These are phyloP conservation scores for Drosophila dunni DNA, from an alignment of 1,140 invertebrate genomes.

Conservation along the genomic window DNA sequence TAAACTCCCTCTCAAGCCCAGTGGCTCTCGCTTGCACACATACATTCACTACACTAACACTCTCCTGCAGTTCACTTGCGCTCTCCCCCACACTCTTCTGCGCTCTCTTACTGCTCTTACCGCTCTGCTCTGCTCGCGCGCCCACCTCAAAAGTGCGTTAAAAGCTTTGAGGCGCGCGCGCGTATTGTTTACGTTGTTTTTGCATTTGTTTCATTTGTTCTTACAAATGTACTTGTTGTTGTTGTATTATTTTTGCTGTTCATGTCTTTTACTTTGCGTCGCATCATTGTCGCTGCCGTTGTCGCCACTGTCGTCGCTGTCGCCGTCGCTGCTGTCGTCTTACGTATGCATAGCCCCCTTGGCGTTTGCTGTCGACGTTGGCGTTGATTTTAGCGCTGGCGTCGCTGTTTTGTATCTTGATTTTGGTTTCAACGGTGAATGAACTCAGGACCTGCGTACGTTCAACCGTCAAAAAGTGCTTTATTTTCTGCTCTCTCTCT, in stretches of 20 bases:
- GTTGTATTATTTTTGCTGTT: conserved; percentile 9
- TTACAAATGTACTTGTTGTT: conserved; percentile 54
- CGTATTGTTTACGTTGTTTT: conserved; percentile 57
- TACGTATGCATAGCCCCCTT: conserved; percentile 41
- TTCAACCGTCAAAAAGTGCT: conserved; percentile 79
- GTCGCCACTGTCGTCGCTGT: conserved; percentile 18
- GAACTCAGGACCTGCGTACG: conserved; percentile 80
- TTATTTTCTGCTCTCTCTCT: conserved; percentile 4
- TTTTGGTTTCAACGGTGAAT: conserved; percentile 83
- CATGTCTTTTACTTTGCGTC: conserved; percentile 46
- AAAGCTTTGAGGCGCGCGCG: conserved; percentile 53
- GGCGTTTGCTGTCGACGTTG: conserved; percentile 18
- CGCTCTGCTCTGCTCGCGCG: not conserved
- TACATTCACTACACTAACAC: not conserved
- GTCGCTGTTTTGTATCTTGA: conserved; percentile 75
- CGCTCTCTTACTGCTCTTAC: conserved; percentile 10
- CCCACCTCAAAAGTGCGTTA: conserved; percentile 58
- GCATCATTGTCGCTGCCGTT: conserved; percentile 38
- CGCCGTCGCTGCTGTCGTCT: conserved; percentile 8
- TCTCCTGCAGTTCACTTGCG: conserved; percentile 25
- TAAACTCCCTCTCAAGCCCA: conserved; percentile 27
- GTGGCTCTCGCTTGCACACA: conserved; percentile 15
- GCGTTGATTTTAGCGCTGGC: conserved; percentile 46
- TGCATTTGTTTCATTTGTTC: conserved; percentile 69
- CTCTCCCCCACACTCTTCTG: conserved; percentile 9